Conservation (phyloP, 92 coral and sea anemone species). For the Parazoanthus swiftii region DNA sequence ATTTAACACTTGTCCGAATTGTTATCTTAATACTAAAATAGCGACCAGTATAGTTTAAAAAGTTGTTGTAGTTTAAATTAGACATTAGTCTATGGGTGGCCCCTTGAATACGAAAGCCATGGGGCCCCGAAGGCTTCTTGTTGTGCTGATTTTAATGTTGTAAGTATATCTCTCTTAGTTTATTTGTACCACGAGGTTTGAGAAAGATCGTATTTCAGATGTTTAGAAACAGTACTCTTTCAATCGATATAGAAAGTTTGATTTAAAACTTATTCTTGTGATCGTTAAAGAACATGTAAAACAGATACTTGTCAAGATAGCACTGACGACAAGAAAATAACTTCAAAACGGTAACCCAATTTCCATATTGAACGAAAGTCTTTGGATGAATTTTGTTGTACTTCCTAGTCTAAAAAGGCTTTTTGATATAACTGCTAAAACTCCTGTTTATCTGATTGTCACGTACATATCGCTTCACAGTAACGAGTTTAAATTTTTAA, state of each 20-base stretch:
- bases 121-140: neutral
- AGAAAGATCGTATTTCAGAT: neutral
- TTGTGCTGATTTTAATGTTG: neutral
- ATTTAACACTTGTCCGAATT: neutral
- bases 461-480: neutral
- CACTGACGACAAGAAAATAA: too few species aligned
- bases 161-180: neutral
- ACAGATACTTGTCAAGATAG: too few species aligned
- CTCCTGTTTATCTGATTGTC: too few species aligned
- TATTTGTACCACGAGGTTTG: neutral
- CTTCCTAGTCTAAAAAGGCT: neutral
- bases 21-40: too few species aligned
- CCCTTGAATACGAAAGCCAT: neutral
- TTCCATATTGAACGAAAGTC: too few species aligned
- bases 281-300: too few species aligned
- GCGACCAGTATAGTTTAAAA: neutral
- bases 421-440: neutral
- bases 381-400: neutral
- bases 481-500: too few species aligned
- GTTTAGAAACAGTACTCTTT: neutral
- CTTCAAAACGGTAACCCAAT: too few species aligned
- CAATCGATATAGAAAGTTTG: neutral
- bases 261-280: too few species aligned
- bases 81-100: neutral
- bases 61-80: neutral